Conservation (phyloP, 2,888 invertebrate genomes). For the Ametastegia equiseti region DNA sequence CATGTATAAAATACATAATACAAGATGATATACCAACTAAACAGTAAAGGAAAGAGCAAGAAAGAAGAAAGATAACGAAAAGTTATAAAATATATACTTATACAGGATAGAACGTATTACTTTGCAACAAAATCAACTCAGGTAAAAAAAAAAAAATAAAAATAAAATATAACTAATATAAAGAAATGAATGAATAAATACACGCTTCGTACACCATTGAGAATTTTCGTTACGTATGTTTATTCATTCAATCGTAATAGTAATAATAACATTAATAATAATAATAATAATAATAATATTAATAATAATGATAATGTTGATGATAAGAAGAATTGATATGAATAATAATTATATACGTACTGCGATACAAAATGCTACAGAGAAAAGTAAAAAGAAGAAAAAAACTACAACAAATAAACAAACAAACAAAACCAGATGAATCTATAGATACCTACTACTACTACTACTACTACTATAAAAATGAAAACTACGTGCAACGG, state of each 20-base stretch:
- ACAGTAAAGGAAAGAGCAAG: conserved; percentile 25
- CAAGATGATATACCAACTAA: no score
- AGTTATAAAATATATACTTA: conserved; percentile 20
- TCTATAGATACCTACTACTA: no score
- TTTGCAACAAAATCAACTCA: conserved; percentile 44
- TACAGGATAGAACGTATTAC: conserved; percentile 49
- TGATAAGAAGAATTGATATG: neutral
- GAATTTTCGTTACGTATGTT: neutral
- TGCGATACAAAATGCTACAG: conserved; percentile 35
- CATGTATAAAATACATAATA: no score
- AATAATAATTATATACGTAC: conserved; percentile 41
- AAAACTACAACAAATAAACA: no score
- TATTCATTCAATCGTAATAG: conserved; percentile 23
- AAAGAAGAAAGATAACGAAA: neutral
- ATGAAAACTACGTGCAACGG: neutral
- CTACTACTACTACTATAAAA: neutral
- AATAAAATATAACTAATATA: conserved; percentile 50
- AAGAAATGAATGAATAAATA: conserved; percentile 48
- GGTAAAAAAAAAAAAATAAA: conserved; percentile 33
- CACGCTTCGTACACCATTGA: neutral
- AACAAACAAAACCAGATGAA: no score
- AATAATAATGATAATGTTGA: neutral
- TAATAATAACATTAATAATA: neutral
- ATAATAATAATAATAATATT: conserved; percentile 9
- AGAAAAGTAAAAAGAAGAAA: neutral